A percentile compares a stretch with the other conserved stretches of the same genome.
Evolutionary conservation across 2,113 vertebrate genomes (phyloP).

Genomic region (Carettochelys insculpta): DNA sequence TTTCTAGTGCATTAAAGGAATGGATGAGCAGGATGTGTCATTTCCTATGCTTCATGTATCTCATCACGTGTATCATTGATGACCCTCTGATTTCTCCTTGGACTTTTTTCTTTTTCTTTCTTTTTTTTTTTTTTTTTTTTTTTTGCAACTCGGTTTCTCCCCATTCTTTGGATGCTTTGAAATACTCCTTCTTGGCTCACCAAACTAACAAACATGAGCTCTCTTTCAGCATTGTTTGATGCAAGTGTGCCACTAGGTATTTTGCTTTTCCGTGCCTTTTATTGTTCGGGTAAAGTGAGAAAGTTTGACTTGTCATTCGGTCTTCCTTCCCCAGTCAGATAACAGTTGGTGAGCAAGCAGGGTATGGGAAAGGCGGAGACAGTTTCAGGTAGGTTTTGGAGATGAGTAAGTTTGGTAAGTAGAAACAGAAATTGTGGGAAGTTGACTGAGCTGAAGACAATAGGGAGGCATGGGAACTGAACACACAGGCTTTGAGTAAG

Average conservation of each 20-base stretch:
- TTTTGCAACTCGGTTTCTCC: rapidly evolving
- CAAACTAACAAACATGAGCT: rapidly evolving
- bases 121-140: not conserved
- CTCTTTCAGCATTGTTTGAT: rapidly evolving
- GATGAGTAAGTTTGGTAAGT: too few species aligned
- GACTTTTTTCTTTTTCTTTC: not conserved
- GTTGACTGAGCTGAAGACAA: not conserved
- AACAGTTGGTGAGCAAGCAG: not conserved
- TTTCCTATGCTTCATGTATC: rapidly evolving
- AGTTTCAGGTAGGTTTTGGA: rapidly evolving
- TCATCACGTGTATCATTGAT: rapidly evolving
- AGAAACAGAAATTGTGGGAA: not conserved
- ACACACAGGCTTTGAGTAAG: not conserved
- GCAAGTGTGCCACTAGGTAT: rapidly evolving
- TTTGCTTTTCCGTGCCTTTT: rapidly evolving
- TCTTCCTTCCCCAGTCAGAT: not conserved
- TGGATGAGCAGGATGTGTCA: rapidly evolving
- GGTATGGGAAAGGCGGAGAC: rapidly evolving
- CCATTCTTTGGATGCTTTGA: rapidly evolving
- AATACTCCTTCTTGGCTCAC: rapidly evolving
- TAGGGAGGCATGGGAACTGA: not conserved
- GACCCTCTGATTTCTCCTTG: not conserved
- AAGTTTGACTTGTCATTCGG: not conserved
- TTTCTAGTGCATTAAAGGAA: rapidly evolving
- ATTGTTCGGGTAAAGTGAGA: not conserved